Evolutionary conservation across 2,113 vertebrate species (phyloP).

Genomic region (Phaetusa simplex): DNA sequence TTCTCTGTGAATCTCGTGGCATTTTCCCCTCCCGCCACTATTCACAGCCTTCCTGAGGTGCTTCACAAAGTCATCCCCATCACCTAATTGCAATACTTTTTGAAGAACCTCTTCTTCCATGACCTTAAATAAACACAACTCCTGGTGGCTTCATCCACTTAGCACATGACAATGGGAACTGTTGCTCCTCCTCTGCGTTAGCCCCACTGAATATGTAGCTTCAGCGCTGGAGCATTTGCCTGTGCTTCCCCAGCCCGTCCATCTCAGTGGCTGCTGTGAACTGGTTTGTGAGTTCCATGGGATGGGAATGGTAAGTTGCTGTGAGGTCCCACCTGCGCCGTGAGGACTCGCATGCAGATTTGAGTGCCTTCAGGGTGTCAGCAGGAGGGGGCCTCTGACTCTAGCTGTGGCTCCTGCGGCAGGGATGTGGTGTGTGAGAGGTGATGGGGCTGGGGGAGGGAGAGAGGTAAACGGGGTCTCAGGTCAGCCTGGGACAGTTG

Average conservation of each 20-base stretch:
- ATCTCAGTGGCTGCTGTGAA: not conserved
- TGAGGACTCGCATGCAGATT: fast-evolving
- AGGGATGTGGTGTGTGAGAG: not conserved
- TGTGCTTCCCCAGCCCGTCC: not conserved
- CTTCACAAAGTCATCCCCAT: not conserved
- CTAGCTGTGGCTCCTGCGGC: not conserved
- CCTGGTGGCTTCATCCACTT: not conserved
- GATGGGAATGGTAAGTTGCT: fast-evolving
- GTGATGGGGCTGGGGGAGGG: not conserved
- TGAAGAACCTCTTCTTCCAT: not conserved
- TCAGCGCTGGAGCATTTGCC: not conserved
- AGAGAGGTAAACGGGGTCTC: too few relatives aligned
- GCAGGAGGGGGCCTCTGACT: not conserved
- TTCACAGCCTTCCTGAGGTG: not conserved
- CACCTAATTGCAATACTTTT: not conserved
- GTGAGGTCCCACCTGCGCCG: not conserved
- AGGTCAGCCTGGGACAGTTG: not conserved
- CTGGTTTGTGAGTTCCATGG: fast-evolving
- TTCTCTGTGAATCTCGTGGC: not conserved
- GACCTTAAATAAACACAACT: not conserved
- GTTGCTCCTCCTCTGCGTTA: not conserved
- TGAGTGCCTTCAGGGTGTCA: not conserved
- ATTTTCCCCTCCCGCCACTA: not conserved
- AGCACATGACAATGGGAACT: not conserved
- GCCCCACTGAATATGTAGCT: not conserved